A percentile compares a stretch with the other conserved stretches of the same genome.
phyloP scores from a whole-genome alignment of 2,888 invertebrate species.

The Tenthredo scrophulariae region DNA sequence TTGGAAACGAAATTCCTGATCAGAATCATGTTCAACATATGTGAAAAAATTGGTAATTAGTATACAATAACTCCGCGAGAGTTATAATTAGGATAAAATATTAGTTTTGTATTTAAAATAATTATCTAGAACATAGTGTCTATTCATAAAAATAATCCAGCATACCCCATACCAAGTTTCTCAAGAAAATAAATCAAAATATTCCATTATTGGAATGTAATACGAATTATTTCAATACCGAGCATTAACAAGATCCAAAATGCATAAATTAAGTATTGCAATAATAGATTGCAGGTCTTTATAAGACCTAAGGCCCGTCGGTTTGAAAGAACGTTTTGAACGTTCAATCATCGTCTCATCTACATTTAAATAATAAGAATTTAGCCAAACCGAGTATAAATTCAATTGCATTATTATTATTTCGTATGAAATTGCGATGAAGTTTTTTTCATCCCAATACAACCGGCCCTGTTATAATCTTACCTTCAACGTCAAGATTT shows the following conservation, averaged over 20 bases:
- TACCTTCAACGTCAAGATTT: conserved; percentile 86
- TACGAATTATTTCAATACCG: conserved; percentile 35
- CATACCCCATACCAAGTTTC: conserved; percentile 23
- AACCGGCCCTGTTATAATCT: conserved; percentile 85
- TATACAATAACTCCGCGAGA: background rate
- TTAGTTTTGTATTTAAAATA: background rate
- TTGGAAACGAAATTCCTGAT: background rate
- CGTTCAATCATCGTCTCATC: conserved; percentile 18
- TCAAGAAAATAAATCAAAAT: conserved; percentile 17
- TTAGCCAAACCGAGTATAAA: background rate
- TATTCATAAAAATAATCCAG: background rate
- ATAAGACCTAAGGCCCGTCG: conserved; percentile 38
- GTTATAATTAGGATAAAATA: background rate
- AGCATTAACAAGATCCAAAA: conserved; percentile 14
- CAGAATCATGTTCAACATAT: background rate
- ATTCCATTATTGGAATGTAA: conserved; percentile 45
- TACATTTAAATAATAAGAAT: background rate
- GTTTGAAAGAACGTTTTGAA: conserved; percentile 21
- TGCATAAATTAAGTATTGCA: conserved; percentile 32
- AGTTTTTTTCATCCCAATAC: conserved; percentile 74
- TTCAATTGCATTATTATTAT: conserved; percentile 1
- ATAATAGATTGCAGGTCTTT: conserved; percentile 40
- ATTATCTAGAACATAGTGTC: background rate
- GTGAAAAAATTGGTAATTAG: background rate
- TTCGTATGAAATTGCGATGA: background rate